Conservation (phyloP, 92 coral and sea anemone genomes). For the Desmophyllum pertusum region DNA sequence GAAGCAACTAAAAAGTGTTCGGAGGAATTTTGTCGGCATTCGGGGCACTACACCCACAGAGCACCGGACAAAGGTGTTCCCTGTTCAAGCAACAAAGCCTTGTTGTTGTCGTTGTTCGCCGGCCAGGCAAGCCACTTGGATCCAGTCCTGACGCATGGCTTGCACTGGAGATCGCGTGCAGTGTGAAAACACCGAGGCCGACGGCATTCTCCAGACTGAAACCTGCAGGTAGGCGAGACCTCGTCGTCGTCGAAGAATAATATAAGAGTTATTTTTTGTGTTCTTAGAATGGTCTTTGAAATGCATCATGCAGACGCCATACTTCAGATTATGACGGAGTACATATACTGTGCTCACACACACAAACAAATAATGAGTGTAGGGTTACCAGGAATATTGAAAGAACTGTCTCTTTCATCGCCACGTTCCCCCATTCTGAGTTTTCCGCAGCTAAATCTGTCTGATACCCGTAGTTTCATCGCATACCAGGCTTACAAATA, state of each 20-base stretch:
- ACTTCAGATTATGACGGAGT: too few relatives aligned
- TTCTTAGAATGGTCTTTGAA: neutral
- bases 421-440: neutral
- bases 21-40: neutral
- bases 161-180: constrained; percentile 12
- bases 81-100: constrained; percentile 31
- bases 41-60: constrained; percentile 28
- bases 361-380: neutral
- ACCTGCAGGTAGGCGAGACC: constrained; percentile 35
- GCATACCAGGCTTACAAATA: neutral
- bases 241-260: neutral
- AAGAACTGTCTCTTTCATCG: neutral
- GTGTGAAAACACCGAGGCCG: constrained; percentile 26
- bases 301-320: neutral
- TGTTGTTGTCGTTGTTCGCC: constrained; percentile 40
- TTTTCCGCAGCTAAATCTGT: neutral
- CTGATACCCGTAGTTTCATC: neutral
- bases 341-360: too few relatives aligned
- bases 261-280: neutral
- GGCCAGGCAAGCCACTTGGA: constrained; percentile 39
- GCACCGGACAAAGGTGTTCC: constrained; percentile 40
- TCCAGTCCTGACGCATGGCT: constrained; percentile 61
- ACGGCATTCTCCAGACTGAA: constrained; percentile 35
- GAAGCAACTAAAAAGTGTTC: neutral
- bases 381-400: neutral